Evolutionary conservation across 53 echinoderm and acorn worm genomes (phyloP).

Genomic region (Astropecten irregularis): DNA sequence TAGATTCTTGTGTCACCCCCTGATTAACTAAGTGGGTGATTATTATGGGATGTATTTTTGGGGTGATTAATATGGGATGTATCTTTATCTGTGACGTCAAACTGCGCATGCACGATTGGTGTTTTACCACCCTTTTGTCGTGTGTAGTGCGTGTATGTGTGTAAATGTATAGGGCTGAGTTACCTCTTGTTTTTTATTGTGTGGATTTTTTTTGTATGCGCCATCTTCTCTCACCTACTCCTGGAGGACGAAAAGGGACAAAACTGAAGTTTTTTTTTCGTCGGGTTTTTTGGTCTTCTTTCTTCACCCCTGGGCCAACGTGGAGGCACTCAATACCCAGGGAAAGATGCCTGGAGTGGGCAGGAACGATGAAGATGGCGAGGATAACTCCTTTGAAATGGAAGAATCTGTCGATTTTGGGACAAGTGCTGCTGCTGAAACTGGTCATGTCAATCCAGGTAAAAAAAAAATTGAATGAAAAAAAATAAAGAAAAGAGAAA

Average conservation of each 20-base stretch:
- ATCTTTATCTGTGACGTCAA: constrained; percentile 97
- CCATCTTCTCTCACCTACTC: too few relatives aligned
- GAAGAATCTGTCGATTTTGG: constrained; percentile 73
- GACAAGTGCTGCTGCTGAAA: constrained; percentile 40
- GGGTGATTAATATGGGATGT: constrained; percentile 99
- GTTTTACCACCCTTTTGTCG: constrained; percentile 99
- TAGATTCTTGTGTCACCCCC: constrained; percentile 56
- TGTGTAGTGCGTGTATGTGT: too few relatives aligned
- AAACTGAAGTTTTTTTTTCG: constrained; percentile 11
- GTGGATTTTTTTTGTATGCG: constrained; percentile 25
- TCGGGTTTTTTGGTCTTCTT: constrained; percentile 24
- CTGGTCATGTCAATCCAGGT: constrained; percentile 65
- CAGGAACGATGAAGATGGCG: constrained; percentile 72
- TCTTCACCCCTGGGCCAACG: constrained; percentile 18
- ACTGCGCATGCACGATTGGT: constrained; percentile 99
- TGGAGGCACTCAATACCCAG: constrained; percentile 36
- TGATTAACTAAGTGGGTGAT: constrained; percentile 93
- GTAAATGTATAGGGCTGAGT: too few relatives aligned
- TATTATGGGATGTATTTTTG: constrained; percentile 99
- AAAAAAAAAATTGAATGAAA: too few relatives aligned
- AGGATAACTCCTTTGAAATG: constrained; percentile 72
- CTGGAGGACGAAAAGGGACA: constrained; percentile 40
- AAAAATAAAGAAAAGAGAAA: too few relatives aligned
- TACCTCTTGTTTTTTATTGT: constrained; percentile 13
- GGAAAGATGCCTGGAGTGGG: constrained; percentile 71